Base-by-base conservation (phyloP, 2,797 vertebrate genomes). In the Sebastes minor region DNA sequence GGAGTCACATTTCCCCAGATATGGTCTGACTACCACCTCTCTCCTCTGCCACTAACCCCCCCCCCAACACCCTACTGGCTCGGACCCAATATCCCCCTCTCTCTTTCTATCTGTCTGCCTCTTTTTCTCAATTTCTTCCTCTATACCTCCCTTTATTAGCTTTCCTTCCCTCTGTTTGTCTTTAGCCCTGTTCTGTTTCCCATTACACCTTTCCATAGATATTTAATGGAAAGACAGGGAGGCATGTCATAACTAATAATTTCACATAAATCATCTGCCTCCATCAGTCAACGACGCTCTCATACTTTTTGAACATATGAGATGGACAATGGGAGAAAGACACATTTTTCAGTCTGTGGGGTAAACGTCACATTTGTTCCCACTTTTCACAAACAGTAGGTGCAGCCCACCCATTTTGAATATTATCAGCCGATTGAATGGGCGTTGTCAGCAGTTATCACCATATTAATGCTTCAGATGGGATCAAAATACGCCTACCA, bases 1-100 rank as follows among this genome's bases (percentile, higher is more conserved):
- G 59, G 69, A 89, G 75, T 84, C 86, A 86, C 89, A 91, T 89
- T 91, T 91, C 85, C 84, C 71, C 81, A 88, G 86, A 85, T 81
- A 81, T 84, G 88, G 77, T 84, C 74, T 33, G 65, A 84, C 83
- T 77, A 80, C 70, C 76, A 32, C 69, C 75, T 62, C 71, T 61
- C 68, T 33, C 66, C 66, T 33, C 46, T 65, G 52, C 72, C 61
- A 35, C 76, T 14, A 71, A 42, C 13, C 35, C 63, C 70, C 70
- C 57, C 1, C 30, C 59, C 57, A 35, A 14, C 20, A 53, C 35
- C 71, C 22, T 9, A 27, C 73, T 33, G 64, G 60, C 81, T 59
- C 28, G 70, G 63, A 84, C 76, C 86, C 65, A 86, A 74, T 81
- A 78, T 75, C 23, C 49, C 55, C 67, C 82, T 69, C 73, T 83